Base-by-base conservation (phyloP, 2,113 vertebrate species). In the Cyanistes caeruleus region DNA sequence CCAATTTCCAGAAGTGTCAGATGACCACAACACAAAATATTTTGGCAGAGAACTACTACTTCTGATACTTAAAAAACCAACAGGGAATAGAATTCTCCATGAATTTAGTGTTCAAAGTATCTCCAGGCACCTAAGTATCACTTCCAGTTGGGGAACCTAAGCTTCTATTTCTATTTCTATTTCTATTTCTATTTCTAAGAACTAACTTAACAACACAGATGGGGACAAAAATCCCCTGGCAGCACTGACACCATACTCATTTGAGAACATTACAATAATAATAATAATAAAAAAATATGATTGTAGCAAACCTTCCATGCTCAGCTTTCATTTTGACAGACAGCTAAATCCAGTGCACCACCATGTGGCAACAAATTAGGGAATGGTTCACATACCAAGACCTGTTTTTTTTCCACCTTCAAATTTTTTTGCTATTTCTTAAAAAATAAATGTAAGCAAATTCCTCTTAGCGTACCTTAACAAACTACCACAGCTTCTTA, bases 311-410 rank as follows among this genome's bases (percentile, higher is more conserved):
- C 69, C 96, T 96, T 89, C 67, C 52, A 52, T 6, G 23, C 41
- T 77, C 84, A 87, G 81, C 59, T 74, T 72, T 91, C 84, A 59
- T 76, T 89, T 13, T 90, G 88, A 96, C 82, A 93, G 74, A 86
- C 95, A 96, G 93, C 93, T 96, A 96, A 96, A 97, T 93, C 70
- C 75, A 97, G 90, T 91, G 92, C 94, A 90, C 96, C 92, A 97
- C 94, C 91, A 84, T 96, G 94, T 96, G 84, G 95, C 93, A 96
- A 96, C 49, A 69, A 23, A 81, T 37, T 46, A 90, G 7, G 33
- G 77, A 92, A 94, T 11, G 78, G 58, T 31, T 94, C 51, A 18
- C 7, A 52, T 56, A 83, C 62, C 65, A 86, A 79, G 82, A 93
- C n/a, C 44, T 87, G 82, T 53, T 93, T 89, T 85, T 69, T 85